Base-by-base conservation (phyloP, 2,797 vertebrate species). In the Falco rusticolus region DNA sequence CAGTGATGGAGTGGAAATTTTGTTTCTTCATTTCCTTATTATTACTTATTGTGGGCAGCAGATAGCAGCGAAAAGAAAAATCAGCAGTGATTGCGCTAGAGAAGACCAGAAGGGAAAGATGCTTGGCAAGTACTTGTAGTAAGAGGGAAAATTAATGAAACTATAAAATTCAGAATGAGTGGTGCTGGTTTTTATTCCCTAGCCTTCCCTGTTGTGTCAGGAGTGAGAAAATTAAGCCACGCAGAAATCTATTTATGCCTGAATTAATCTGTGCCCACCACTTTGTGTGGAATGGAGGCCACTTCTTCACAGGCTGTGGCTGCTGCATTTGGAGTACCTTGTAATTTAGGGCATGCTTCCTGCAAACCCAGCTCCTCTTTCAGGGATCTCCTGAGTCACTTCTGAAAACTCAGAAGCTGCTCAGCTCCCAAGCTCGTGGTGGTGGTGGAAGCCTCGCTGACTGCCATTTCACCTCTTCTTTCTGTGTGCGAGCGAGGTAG, bases 301-400 rank as follows among this genome's bases (percentile, higher is more conserved):
- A 6, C 69, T 83, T 56, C 47, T 82, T 92, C 65, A 39, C 26
- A 54, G 37, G 29, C 82, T 91, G 63, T 54, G 60, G 81, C 64
- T 90, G 33, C 56, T 65, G 59, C 41, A 21, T 63, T 87, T 3
- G 2, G 8, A 65, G n/a, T 74, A 64, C 64, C 33, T 89, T 86
- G n/a, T 93, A 85, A 93, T 92, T 92, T 89, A 19, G 17, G 60
- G 53, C 37, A 50, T 4, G 25, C 56, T 87, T 92, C 90, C 86
- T 63, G 74, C 61, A 84, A 95, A 78, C 11, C 4, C 3, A 85
- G 66, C 75, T 92, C 70, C 50, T 89, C 54, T 59, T 82, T 79
- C 71, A 83, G 74, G 21, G 75, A 74, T 79, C 78, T 93, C 64
- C 70, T 26, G 39, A 93, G 59, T 89, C 63, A 77, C 37, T 92